A percentile compares a stretch with the other conserved stretches of the same genome.
Conservation (phyloP, 1,140 invertebrate genomes). For the Agrilus planipennis region DNA sequence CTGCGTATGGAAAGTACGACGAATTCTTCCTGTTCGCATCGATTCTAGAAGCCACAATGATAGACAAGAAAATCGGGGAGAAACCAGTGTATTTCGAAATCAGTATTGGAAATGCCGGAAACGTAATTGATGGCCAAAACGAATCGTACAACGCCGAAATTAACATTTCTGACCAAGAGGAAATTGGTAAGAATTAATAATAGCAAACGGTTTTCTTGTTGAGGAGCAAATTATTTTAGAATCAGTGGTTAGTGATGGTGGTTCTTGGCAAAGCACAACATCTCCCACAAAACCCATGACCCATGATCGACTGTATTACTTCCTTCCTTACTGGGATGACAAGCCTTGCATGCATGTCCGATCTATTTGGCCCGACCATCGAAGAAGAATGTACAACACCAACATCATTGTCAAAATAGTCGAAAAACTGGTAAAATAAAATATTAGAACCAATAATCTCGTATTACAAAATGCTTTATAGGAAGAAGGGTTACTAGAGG, state of each 20-base stretch:
- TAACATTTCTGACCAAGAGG: slow-evolving; percentile 45
- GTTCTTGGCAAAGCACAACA: slow-evolving; percentile 71
- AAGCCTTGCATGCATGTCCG: slow-evolving; percentile 78
- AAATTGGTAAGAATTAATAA: slow-evolving; percentile 42
- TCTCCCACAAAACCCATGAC: slow-evolving; percentile 59
- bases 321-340: slow-evolving; percentile 71
- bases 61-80: slow-evolving; percentile 67
- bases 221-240: slow-evolving; percentile 27
- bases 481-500: slow-evolving; percentile 67
- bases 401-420: slow-evolving; percentile 74
- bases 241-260: slow-evolving; percentile 40
- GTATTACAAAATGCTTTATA: slow-evolving; percentile 32
- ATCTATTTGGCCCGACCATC: slow-evolving; percentile 69
- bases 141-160: slow-evolving; percentile 44
- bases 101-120: slow-evolving; percentile 77
- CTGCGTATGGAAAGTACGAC: slow-evolving; percentile 58
- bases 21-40: slow-evolving; percentile 73
- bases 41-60: slow-evolving; percentile 75
- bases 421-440: slow-evolving; percentile 59
- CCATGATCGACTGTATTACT: slow-evolving; percentile 68
- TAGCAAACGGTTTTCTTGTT: no score
- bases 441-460: no score
- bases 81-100: slow-evolving; percentile 78
- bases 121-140: slow-evolving; percentile 68
- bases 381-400: slow-evolving; percentile 73